phyloP scores from a whole-genome alignment of 2,888 invertebrate genomes.

The Campaea margaritaria region DNA sequence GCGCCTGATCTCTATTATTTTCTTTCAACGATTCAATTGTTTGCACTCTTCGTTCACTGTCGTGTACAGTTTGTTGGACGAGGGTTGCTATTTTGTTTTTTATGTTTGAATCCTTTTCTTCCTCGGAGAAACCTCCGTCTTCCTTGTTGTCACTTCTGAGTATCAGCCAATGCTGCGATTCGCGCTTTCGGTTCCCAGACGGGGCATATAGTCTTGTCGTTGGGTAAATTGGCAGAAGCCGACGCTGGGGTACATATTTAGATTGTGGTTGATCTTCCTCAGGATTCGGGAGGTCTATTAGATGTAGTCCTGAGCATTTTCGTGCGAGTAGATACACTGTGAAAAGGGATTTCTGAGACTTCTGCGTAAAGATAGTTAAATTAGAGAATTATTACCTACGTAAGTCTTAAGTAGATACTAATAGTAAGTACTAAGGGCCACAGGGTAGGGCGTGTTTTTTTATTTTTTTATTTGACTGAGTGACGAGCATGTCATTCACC shows the following conservation, averaged over 20 bases:
- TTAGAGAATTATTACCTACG: not conserved
- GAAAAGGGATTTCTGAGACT: constrained; percentile 19
- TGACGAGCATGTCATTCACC: too few species aligned
- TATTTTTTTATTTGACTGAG: too few species aligned
- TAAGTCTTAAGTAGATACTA: too few species aligned
- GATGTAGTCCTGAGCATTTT: constrained; percentile 44
- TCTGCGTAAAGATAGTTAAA: not conserved
- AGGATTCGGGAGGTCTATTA: constrained; percentile 47
- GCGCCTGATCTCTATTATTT: constrained; percentile 46
- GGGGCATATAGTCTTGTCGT: constrained; percentile 9
- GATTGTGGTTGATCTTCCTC: constrained; percentile 10
- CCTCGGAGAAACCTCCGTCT: constrained; percentile 30
- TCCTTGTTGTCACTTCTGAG: constrained; percentile 16
- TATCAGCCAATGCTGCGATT: not conserved
- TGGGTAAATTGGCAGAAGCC: not conserved
- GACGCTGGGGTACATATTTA: constrained; percentile 8
- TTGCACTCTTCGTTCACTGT: constrained; percentile 61
- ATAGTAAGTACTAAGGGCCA: too few species aligned
- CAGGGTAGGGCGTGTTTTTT: too few species aligned
- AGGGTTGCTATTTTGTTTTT: constrained; percentile 66
- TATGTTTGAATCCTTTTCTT: constrained; percentile 60
- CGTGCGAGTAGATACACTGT: constrained; percentile 39
- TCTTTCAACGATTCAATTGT: constrained; percentile 55
- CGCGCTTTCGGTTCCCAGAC: too few species aligned
- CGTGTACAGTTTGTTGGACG: constrained; percentile 67